These are phyloP conservation scores for Catotricha subobsoleta DNA, from an alignment of 2,888 invertebrate species.

Conservation along the genomic window DNA sequence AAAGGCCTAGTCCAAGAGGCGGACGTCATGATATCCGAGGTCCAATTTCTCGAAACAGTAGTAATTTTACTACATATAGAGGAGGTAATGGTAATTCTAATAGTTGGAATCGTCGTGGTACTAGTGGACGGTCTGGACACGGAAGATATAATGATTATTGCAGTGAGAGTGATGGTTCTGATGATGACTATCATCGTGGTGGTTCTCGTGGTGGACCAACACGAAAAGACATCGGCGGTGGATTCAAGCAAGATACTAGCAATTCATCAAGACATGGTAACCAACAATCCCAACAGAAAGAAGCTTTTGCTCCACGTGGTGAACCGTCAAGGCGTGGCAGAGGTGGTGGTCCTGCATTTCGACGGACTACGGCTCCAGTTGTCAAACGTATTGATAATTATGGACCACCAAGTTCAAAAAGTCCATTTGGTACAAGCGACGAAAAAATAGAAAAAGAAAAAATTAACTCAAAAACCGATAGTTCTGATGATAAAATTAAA, in stretches of 20 bases:
- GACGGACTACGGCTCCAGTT: neutral
- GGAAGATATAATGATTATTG: slow-evolving; percentile 31
- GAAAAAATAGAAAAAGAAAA: slow-evolving; percentile 32
- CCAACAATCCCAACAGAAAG: slow-evolving; percentile 24
- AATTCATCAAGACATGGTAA: neutral
- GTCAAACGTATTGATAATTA: slow-evolving; percentile 51
- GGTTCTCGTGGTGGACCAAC: slow-evolving; percentile 24
- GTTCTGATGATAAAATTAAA: slow-evolving; percentile 49
- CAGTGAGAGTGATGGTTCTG: slow-evolving; percentile 49
- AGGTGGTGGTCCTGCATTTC: slow-evolving; percentile 33
- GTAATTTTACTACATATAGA: slow-evolving; percentile 21
- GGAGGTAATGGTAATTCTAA: slow-evolving; percentile 35
- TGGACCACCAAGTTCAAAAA: slow-evolving; percentile 63
- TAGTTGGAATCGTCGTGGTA: slow-evolving; percentile 21
- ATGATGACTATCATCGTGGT: slow-evolving; percentile 40
- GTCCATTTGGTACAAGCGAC: slow-evolving; percentile 41
- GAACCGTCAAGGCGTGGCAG: slow-evolving; percentile 78
- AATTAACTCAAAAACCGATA: too few relatives aligned
- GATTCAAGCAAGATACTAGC: neutral
- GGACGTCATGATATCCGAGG: slow-evolving; percentile 31
- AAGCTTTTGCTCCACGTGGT: slow-evolving; percentile 70
- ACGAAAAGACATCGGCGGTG: slow-evolving; percentile 28
- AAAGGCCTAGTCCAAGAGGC: slow-evolving; percentile 27
- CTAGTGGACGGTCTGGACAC: slow-evolving; percentile 29
- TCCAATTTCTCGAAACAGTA: slow-evolving; percentile 27